Evolutionary conservation across 2,888 invertebrate genomes (phyloP), one percentile per base, ranked within the genome.

Genomic region (Gari tellinella): DNA sequence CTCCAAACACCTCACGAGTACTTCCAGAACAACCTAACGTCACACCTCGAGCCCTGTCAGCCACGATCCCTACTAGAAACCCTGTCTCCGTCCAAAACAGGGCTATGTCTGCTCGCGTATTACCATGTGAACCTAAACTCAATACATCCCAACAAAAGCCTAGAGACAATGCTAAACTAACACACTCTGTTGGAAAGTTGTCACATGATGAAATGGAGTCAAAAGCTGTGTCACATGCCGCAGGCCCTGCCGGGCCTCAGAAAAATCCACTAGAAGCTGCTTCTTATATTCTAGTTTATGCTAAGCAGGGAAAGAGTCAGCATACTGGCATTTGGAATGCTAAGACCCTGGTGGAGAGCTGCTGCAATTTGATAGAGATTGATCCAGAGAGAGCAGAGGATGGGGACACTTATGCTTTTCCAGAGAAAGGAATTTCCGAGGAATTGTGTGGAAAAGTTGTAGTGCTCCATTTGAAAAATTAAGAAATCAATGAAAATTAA

Each of bases 271-370:
- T 78, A 25, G 78, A 78, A 40, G 64, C 55, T 26, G 78, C 78
- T 17, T 57, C 78, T 2, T 78, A 78, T 60, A 78, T 79, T 53
- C 37, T 80, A 62, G 83, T 87, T 38, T 87, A 79, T 70, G 86
- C 78, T 4, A 85, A 84, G 40, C 88, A 88, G 58, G 88, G 88
- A 2, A 88, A 88, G 62, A 87, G 88, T 66, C 82, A 79, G 53
- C 69, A 83, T 61, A 76, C 83, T 1, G 85, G 83, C 2, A 61
- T 82, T 5, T 88, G 88, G 88, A 69, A 76, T 48, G 76, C 85
- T 0, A 67, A 76, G 38, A 81, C 84, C n/a, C 78, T 88, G 19
- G 65, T 85, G 15, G 77, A 73, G 37, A 88, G 88, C 62, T 87
- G 86, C 69, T 76, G 70, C 51, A 86, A 88, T 68, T 72, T 88